These are phyloP conservation scores for Sardina pilchardus DNA, from an alignment of 2,113 vertebrate genomes.

Conservation along the genomic window DNA sequence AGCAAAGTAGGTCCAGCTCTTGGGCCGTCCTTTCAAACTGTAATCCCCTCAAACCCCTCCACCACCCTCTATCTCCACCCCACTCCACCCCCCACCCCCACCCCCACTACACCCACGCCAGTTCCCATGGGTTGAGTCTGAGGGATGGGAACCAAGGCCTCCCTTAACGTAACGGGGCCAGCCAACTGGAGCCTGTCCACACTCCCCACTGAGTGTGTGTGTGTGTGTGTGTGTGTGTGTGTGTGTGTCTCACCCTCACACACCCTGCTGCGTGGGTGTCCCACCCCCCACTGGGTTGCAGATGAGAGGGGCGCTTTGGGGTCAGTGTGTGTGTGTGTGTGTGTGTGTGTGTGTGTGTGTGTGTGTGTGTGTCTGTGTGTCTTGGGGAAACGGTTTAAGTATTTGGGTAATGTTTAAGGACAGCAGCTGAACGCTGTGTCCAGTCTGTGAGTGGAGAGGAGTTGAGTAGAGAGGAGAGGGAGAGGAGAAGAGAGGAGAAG, in stretches of 20 bases:
- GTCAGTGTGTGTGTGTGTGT: background rate
- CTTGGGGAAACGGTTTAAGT: background rate
- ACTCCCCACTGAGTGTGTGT: background rate
- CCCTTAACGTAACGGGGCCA: background rate
- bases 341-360: background rate
- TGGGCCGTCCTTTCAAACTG: conserved; percentile 60
- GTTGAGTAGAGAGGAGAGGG: too few relatives aligned
- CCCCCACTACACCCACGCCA: background rate
- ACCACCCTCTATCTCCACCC: background rate
- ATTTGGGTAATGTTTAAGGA: background rate
- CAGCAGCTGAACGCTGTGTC: background rate
- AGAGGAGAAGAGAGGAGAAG: too few relatives aligned
- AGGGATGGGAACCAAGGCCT: background rate
- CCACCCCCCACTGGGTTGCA: background rate
- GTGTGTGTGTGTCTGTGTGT: background rate
- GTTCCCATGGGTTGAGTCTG: background rate
- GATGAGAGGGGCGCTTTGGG: background rate
- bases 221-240: too few relatives aligned
- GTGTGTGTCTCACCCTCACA: background rate
- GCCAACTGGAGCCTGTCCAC: background rate
- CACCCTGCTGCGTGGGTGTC: background rate
- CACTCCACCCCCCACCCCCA: background rate
- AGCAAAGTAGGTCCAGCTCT: conserved; percentile 37
- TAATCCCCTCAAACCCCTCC: conserved; percentile 41
- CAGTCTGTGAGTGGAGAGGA: background rate